Evolutionary conservation across 2,888 invertebrate genomes (phyloP).

Genomic region (Nephrotoma guestfalica): DNA sequence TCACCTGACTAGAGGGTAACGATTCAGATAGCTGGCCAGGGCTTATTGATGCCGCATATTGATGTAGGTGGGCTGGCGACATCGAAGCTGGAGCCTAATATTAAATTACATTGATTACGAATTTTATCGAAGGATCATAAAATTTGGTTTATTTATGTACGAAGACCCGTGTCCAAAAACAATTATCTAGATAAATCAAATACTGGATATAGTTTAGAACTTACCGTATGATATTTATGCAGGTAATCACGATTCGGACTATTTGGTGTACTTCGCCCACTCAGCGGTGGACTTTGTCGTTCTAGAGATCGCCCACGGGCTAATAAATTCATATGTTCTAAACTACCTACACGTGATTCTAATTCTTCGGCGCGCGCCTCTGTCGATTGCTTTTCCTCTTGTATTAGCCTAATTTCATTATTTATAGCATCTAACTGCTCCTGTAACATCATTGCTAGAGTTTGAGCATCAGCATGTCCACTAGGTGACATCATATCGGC

Average conservation of each 20-base stretch:
- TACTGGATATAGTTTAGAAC: constrained; percentile 22
- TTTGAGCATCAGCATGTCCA: constrained; percentile 86
- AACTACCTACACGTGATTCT: constrained; percentile 86
- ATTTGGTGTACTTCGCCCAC: constrained; percentile 79
- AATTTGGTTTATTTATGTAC: background rate
- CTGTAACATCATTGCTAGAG: constrained; percentile 95
- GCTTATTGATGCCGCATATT: constrained; percentile 48
- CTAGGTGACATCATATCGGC: constrained; percentile 57
- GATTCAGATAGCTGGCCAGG: constrained; percentile 55
- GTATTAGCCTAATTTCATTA: constrained; percentile 81
- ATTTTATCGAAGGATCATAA: background rate
- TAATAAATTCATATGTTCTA: constrained; percentile 85
- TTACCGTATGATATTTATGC: constrained; percentile 94
- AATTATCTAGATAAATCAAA: background rate
- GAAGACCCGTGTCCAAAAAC: background rate
- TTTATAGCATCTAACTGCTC: constrained; percentile 99
- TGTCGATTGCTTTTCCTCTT: constrained; percentile 94
- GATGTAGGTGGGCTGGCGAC: constrained; percentile 75
- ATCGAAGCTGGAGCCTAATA: constrained; percentile 76
- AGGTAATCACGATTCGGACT: constrained; percentile 70
- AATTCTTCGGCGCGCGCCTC: constrained; percentile 95
- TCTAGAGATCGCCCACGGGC: constrained; percentile 55
- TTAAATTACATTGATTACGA: background rate
- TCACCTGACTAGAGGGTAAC: constrained; percentile 66
- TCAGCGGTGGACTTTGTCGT: constrained; percentile 67